Conservation (phyloP, 2,888 invertebrate genomes). For the Xylota segnis region DNA sequence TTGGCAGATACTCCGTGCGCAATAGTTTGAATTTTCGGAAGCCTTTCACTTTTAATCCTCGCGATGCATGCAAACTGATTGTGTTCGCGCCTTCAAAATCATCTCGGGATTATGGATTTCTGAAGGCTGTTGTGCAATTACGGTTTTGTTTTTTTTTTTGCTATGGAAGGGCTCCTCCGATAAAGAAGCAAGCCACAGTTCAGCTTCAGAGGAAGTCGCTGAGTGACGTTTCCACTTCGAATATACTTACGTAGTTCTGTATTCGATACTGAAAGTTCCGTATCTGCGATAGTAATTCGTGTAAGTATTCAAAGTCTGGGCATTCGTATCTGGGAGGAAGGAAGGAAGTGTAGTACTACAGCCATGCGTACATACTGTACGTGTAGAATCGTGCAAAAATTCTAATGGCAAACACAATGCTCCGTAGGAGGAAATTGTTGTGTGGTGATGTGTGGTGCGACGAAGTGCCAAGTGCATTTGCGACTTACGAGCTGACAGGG, state of each 20-base stretch:
- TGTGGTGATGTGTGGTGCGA: background rate
- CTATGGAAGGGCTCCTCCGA: constrained; percentile 19
- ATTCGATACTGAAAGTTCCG: constrained; percentile 59
- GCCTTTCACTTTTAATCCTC: constrained; percentile 69
- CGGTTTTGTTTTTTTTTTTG: background rate
- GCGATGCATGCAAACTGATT: constrained; percentile 69
- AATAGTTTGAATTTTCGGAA: background rate
- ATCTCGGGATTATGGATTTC: constrained; percentile 50
- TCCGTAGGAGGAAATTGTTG: constrained; percentile 34
- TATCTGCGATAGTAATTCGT: constrained; percentile 28
- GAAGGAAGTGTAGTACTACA: constrained; percentile 55
- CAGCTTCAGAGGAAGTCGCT: constrained; percentile 57
- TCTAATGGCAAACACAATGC: constrained; percentile 33
- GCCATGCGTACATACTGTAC: background rate
- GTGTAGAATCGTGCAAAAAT: constrained; percentile 42
- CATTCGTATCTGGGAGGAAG: constrained; percentile 30
- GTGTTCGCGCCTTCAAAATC: constrained; percentile 24
- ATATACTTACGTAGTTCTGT: constrained; percentile 27
- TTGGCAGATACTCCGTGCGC: constrained; percentile 36
- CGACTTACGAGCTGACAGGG: constrained; percentile 49
- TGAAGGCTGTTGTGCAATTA: constrained; percentile 40
- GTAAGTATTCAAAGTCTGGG: constrained; percentile 23
- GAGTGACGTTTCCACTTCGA: constrained; percentile 70
- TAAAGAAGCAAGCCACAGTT: constrained; percentile 22
- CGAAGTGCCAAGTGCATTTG: constrained; percentile 51